Evolutionary conservation across 2,888 invertebrate genomes (phyloP).

Genomic region (Teleiodes luculella): DNA sequence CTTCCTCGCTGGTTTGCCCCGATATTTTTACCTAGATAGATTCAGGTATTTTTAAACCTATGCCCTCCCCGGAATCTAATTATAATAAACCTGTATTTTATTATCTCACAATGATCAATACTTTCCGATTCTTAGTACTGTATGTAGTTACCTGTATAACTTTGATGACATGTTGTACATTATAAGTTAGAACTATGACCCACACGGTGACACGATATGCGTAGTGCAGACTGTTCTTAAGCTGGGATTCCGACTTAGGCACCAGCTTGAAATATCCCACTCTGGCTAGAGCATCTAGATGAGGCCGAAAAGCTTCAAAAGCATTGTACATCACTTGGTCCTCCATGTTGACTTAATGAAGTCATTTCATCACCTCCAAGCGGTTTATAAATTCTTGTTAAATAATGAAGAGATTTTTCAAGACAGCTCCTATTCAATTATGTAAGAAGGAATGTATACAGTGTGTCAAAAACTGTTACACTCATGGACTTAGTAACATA

Average conservation of each 20-base stretch:
- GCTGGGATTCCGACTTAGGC: slow-evolving; percentile 29
- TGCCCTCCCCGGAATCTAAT: too few species aligned
- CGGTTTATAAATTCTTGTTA: too few species aligned
- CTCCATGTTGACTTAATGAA: not conserved
- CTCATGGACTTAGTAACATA: too few species aligned
- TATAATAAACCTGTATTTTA: too few species aligned
- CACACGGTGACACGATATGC: slow-evolving; percentile 39
- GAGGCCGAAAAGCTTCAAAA: slow-evolving; percentile 47
- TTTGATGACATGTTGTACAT: slow-evolving; percentile 54
- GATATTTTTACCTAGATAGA: too few species aligned
- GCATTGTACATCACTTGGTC: slow-evolving; percentile 22
- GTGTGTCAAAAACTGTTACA: slow-evolving; percentile 25
- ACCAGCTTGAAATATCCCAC: slow-evolving; percentile 57
- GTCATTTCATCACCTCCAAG: not conserved
- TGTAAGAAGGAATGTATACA: not conserved
- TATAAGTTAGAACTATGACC: slow-evolving; percentile 45
- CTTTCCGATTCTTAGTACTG: too few species aligned
- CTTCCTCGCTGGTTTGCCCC: too few species aligned
- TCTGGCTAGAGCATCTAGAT: slow-evolving; percentile 52
- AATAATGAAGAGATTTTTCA: too few species aligned
- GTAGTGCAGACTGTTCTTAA: slow-evolving; percentile 37
- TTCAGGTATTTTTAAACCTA: too few species aligned
- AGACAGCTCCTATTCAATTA: not conserved
- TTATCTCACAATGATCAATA: too few species aligned
- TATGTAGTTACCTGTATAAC: slow-evolving; percentile 56